Percentiles rank a stretch among this genome's conserved stretches.
phyloP scores from a whole-genome alignment of 2,113 vertebrate genomes.

The Ctenodactylus gundi region DNA sequence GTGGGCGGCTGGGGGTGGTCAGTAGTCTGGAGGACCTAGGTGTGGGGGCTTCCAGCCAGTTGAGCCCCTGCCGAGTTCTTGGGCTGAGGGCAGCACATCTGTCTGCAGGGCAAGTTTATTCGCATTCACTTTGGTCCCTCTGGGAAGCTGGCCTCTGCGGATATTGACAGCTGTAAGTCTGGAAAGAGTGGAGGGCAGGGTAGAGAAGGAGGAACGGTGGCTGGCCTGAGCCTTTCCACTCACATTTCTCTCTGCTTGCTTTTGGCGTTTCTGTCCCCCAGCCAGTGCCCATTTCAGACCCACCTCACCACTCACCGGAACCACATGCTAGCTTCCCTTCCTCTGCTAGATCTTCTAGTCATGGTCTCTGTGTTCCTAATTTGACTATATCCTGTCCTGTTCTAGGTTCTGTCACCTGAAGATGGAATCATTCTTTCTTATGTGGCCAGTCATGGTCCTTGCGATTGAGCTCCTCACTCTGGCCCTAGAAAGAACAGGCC shows the following conservation, averaged over 20 bases:
- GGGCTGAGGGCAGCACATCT: conserved; percentile 18
- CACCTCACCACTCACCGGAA: not conserved
- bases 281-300: not conserved
- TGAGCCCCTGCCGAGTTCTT: not conserved
- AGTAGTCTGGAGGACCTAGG: not conserved
- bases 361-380: not conserved
- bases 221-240: not conserved
- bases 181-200: not conserved
- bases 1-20: not conserved
- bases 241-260: not conserved
- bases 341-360: not conserved
- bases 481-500: not conserved
- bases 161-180: conserved; percentile 96
- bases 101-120: conserved; percentile 94
- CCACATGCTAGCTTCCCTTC: not conserved
- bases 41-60: not conserved
- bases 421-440: not conserved
- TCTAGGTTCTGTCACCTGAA: not conserved
- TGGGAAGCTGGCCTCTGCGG: conserved; percentile 93
- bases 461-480: not conserved
- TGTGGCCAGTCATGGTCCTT: not conserved
- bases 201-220: not conserved
- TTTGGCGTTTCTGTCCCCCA: not conserved
- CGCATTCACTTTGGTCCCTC: conserved; percentile 95
- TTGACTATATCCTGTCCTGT: not conserved